Evolutionary conservation across 2,888 invertebrate genomes (phyloP).

Genomic region (Pammene aurita): DNA sequence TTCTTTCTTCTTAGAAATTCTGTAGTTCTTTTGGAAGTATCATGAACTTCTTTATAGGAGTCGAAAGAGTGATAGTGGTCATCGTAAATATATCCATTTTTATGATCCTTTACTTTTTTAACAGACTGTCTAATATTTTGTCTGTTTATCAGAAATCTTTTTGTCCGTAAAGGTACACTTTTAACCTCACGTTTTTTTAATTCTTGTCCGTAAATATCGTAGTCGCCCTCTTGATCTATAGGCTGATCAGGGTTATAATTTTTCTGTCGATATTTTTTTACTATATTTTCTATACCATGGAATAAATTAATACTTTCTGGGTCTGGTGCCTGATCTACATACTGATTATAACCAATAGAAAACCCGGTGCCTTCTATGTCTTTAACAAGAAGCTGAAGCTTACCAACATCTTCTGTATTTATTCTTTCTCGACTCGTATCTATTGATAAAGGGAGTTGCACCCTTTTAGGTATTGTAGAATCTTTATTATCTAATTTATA

Average conservation of each 20-base stretch:
- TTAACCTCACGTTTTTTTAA: conserved; percentile 44
- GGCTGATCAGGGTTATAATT: conserved; percentile 42
- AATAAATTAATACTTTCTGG: conserved; percentile 66
- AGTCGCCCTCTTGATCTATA: conserved; percentile 41
- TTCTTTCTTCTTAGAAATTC: conserved; percentile 47
- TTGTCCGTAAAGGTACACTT: not conserved
- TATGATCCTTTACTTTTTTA: conserved; percentile 52
- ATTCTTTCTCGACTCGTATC: conserved; percentile 48
- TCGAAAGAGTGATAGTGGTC: conserved; percentile 54
- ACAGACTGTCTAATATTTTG: conserved; percentile 44
- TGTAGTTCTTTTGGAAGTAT: conserved; percentile 44
- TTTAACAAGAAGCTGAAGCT: conserved; percentile 65
- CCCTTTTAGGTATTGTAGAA: conserved; percentile 64
- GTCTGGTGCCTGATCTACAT: conserved; percentile 68
- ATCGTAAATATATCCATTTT: conserved; percentile 59
- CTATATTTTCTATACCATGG: conserved; percentile 65
- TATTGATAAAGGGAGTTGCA: conserved; percentile 65
- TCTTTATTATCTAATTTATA: conserved; percentile 56
- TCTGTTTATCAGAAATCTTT: not conserved
- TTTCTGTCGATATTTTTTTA: conserved; percentile 62
- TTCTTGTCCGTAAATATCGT: conserved; percentile 33
- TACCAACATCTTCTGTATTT: conserved; percentile 55
- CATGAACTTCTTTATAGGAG: conserved; percentile 57
- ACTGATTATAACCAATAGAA: conserved; percentile 72
- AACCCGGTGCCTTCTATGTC: conserved; percentile 71